Base-by-base conservation (phyloP, 2,113 vertebrate genomes). In the Lutjanus erythropterus region DNA sequence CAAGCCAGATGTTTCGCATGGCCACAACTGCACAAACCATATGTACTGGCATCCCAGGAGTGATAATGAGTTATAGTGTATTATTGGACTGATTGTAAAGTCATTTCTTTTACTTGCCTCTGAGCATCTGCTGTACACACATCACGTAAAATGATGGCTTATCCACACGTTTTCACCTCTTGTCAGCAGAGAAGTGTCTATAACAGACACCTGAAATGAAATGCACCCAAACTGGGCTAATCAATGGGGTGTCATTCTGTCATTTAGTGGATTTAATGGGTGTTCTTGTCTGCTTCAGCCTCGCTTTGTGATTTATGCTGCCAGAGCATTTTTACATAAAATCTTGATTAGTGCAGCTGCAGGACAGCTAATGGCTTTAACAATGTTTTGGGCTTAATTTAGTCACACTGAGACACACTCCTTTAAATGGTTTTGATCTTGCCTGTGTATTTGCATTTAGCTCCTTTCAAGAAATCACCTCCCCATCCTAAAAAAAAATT, bases 301-400 rank as follows among this genome's bases (percentile, higher is more conserved):
- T 75, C 9, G 61, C 31, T 55, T 47, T 70, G 15, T 76, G 53
- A 78, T 69, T 88, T 50, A 60, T 71, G 59, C 71, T 27, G 73
- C 18, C 15, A 18, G 9, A 55, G 12, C 11, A 55, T 75, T 85
- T 86, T 79, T 72, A 55, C 68, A 84, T 67, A 71, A 76, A 71
- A 79, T 78, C 58, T 60, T 90, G 72, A 86, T 84, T 81, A 80
- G 64, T 59, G 65, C 84, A 87, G 86, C 78, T 85, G 76, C 64
- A 72, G 78, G 52, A 37, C 39, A 74, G 27, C 55, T 53, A 68
- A 55, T 55, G 73, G 27, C 62, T 81, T 68, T 47, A 75, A 81
- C 65, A 75, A 59, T 61, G 44, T 75, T 61, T 58, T 50, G 27
- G 29, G 53, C 35, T 86, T 66, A 68, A 69, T 61, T 75, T 68